These are phyloP conservation scores for Crocodylus rhombifer DNA, from an alignment of 2,797 vertebrate species.

Conservation along the genomic window DNA sequence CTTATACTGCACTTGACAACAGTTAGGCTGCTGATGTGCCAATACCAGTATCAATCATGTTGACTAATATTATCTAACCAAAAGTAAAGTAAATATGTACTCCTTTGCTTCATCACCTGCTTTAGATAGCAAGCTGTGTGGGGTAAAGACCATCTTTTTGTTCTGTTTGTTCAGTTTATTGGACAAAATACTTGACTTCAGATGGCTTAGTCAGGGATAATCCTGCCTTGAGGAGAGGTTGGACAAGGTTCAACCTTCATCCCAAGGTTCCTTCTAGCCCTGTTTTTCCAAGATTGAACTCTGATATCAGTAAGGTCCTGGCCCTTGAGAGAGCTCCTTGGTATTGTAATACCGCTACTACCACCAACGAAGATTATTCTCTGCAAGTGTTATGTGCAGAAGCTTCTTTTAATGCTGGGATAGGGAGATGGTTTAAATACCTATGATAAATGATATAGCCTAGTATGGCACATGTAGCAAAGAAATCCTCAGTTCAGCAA, in stretches of 20 bases:
- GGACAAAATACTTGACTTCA: too few relatives aligned
- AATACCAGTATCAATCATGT: background rate
- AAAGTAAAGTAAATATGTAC: too few relatives aligned
- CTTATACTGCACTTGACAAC: background rate
- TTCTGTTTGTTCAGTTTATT: too few relatives aligned
- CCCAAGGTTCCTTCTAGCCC: background rate
- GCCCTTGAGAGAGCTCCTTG: background rate
- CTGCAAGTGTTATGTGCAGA: background rate
- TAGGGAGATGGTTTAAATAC: background rate
- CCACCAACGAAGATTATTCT: background rate
- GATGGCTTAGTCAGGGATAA: too few relatives aligned
- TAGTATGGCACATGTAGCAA: background rate
- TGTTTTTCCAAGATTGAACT: background rate
- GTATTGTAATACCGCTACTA: background rate
- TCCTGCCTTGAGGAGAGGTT: too few relatives aligned
- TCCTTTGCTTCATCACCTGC: background rate
- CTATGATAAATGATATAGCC: fast-evolving
- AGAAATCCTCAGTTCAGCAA: background rate
- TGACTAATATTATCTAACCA: too few relatives aligned
- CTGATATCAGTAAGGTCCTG: background rate
- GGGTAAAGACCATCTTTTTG: too few relatives aligned
- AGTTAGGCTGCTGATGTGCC: background rate
- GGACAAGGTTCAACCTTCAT: too few relatives aligned
- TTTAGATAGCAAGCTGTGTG: too few relatives aligned
- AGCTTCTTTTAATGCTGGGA: background rate